These are phyloP conservation scores for Hipparchia semele DNA, from an alignment of 2,888 invertebrate genomes.

Conservation along the genomic window DNA sequence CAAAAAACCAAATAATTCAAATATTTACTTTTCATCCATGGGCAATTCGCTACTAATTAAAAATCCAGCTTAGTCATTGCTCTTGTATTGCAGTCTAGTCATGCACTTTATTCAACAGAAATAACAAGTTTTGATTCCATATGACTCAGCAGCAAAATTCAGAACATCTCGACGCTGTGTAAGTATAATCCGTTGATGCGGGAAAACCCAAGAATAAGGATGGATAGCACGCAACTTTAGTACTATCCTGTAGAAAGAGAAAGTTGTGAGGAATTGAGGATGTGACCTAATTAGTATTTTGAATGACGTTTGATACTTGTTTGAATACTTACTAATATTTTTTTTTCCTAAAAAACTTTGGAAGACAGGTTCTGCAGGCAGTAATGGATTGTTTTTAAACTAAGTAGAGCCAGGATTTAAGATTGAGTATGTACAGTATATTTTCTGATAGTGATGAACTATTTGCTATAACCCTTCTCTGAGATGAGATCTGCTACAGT, in stretches of 20 bases:
- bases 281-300: not conserved
- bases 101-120: slow-evolving; percentile 1
- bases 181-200: not conserved
- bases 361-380: no score
- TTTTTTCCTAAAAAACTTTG: no score
- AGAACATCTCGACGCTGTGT: not conserved
- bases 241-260: not conserved
- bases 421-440: no score
- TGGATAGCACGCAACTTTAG: not conserved
- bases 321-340: no score
- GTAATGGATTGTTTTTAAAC: no score
- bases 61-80: slow-evolving; percentile 6
- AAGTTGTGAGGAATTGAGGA: not conserved
- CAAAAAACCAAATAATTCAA: not conserved
- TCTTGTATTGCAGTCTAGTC: slow-evolving; percentile 8
- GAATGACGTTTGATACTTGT: no score
- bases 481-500: no score
- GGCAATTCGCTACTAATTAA: slow-evolving; percentile 4
- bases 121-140: not conserved
- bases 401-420: no score
- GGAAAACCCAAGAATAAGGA: not conserved
- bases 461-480: no score
- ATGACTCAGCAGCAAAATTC: slow-evolving; percentile 9
- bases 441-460: no score
- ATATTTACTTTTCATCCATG: not conserved